phyloP scores from a whole-genome alignment of 2,888 invertebrate species.

The Aphidoletes aphidimyza region DNA sequence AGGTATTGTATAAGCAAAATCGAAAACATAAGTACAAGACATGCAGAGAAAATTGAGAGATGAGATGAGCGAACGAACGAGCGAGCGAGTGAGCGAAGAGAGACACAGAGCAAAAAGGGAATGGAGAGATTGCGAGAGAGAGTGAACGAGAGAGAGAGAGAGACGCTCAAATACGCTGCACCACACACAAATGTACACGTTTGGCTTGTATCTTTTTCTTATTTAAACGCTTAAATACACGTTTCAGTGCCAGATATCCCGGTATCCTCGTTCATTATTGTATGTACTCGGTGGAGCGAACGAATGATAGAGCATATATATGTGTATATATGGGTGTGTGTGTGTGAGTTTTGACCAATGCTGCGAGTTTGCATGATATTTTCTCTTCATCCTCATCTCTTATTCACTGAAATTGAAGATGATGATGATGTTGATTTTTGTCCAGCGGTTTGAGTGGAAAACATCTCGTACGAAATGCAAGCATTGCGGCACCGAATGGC shows the following conservation, averaged over 20 bases:
- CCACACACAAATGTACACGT: slow-evolving; percentile 30
- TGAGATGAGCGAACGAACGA: too few relatives aligned
- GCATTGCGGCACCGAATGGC: neutral
- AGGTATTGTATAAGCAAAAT: slow-evolving; percentile 51
- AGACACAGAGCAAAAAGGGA: neutral
- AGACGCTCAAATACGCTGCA: neutral
- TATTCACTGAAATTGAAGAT: slow-evolving; percentile 49
- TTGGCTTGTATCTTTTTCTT: slow-evolving; percentile 39
- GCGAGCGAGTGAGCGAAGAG: too few relatives aligned
- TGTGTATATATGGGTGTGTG: neutral
- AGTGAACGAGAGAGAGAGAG: neutral
- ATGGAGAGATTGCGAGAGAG: neutral
- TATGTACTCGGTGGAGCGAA: neutral
- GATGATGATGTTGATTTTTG: slow-evolving; percentile 54
- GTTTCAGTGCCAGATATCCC: slow-evolving; percentile 17
- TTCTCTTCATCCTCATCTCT: slow-evolving; percentile 53
- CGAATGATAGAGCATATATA: neutral
- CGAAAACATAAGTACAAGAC: slow-evolving; percentile 46
- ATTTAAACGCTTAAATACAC: slow-evolving; percentile 38
- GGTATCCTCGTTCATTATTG: neutral
- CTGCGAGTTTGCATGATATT: slow-evolving; percentile 53
- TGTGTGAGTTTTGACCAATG: neutral
- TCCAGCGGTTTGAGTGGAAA: slow-evolving; percentile 43
- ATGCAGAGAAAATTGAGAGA: slow-evolving; percentile 6
- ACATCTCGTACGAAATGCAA: neutral